Base-by-base conservation (phyloP, 1,140 invertebrate genomes). In the Saccostrea echinata region DNA sequence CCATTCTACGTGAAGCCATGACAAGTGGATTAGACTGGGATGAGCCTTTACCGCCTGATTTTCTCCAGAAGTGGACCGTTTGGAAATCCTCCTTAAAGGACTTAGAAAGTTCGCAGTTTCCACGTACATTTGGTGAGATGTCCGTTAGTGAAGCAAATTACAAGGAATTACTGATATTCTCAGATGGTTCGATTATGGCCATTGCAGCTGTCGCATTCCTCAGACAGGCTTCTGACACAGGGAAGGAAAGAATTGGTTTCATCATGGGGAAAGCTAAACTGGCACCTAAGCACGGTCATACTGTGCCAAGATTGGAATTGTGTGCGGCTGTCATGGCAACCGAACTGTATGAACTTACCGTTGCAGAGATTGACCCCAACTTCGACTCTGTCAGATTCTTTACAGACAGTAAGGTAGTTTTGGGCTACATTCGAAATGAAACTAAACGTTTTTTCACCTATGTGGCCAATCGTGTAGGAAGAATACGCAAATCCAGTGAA, bases 1-100 rank as follows among this genome's bases (percentile, higher is more conserved):
- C 64, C 33, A 24, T 91, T 55, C 86, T 91, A 18, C 84, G 86
- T 30, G 83, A 91, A 35, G 30, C 89, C 12, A 88, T 85, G 80
- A 24, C 95, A 21, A 57, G 76, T 43, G 53, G n/a, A 16, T 57
- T 85, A 21, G 89, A 82, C 27, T 91, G 91, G 91, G 91, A 90
- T 85, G 86, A 90, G 35, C 82, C 87, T 24, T 35, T 91, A 12
- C 76, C 86, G 18, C 55, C 85, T n/a, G 85, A 89, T 51, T 83
- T 86, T 33, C 24, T 35, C 3, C 30, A 51, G 21, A 84, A 86
- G 21, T 85, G 55, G 43, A 53, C 53, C 55, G 51, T 24, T 57
- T 86, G 84, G 81, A 89, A 81, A 57, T 35, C 80, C 0, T 81
- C 85, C 21, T 81, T 91, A n/a, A 83, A 71, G n/a, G 18, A 13